These are phyloP conservation scores for Malurus leucopterus DNA, from an alignment of 2,797 vertebrate genomes.

Conservation along the genomic window DNA sequence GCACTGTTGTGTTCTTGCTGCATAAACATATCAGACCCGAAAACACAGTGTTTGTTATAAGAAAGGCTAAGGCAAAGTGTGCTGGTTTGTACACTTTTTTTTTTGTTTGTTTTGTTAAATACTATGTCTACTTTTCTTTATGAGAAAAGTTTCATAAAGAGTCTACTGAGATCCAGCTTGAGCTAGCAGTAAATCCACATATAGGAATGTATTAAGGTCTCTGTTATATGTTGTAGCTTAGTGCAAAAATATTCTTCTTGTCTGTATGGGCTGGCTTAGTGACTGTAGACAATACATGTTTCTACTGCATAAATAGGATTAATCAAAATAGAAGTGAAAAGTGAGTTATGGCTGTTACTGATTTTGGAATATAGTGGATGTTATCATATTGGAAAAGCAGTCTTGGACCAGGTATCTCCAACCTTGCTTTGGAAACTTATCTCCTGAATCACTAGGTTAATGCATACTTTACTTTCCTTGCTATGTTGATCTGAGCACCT, in stretches of 20 bases:
- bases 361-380: not conserved
- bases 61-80: not conserved
- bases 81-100: not conserved
- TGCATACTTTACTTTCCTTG: not conserved
- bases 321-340: not conserved
- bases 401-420: not conserved
- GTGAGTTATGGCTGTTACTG: not conserved
- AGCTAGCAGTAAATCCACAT: not conserved
- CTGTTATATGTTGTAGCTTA: not conserved
- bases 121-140: not conserved
- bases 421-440: not conserved
- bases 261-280: not conserved
- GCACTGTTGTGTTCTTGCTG: not conserved
- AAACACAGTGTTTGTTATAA: not conserved
- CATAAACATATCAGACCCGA: not conserved
- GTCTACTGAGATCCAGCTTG: not conserved
- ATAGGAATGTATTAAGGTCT: not conserved
- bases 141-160: too few species aligned
- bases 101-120: not conserved
- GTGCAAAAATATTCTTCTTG: not conserved
- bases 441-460: not conserved
- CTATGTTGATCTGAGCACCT: not conserved
- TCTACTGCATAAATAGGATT: not conserved
- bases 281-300: not conserved
- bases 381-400: not conserved